These are phyloP conservation scores for Sciurus carolinensis DNA, from an alignment of 2,797 vertebrate species.

Conservation along the genomic window DNA sequence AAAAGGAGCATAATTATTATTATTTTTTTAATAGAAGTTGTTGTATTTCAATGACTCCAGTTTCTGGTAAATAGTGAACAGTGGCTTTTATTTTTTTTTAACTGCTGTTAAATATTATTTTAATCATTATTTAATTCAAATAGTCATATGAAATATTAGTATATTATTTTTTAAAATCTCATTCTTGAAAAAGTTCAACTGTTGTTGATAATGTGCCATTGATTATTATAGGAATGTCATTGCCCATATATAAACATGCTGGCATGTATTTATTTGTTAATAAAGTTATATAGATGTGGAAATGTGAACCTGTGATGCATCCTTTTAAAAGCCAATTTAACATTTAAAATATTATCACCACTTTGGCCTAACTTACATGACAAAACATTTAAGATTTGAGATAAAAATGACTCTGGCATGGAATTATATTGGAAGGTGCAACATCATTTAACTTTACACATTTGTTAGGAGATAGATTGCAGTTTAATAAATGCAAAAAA, in stretches of 20 bases:
- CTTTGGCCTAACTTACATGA: neutral
- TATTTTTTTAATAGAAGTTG: conserved; percentile 27
- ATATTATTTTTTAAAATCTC: conserved; percentile 62
- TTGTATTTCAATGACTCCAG: conserved; percentile 61
- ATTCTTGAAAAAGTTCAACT: conserved; percentile 68
- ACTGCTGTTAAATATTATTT: conserved; percentile 65
- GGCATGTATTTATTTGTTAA: conserved; percentile 74
- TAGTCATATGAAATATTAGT: conserved; percentile 61
- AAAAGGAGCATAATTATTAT: neutral
- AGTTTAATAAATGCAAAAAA: conserved; percentile 39
- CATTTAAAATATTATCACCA: neutral
- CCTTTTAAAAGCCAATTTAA: conserved; percentile 67
- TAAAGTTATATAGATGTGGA: conserved; percentile 74
- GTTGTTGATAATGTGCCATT: conserved; percentile 61
- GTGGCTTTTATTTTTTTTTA: conserved; percentile 45
- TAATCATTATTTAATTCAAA: conserved; percentile 50
- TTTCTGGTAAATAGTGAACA: conserved; percentile 59
- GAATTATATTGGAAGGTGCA: neutral
- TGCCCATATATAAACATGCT: conserved; percentile 65
- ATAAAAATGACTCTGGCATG: conserved; percentile 5
- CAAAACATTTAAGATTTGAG: neutral
- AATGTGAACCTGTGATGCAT: conserved; percentile 66
- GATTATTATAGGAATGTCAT: conserved; percentile 64
- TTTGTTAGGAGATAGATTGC: conserved; percentile 1
- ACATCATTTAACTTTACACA: neutral